phyloP scores from a whole-genome alignment of 2,888 invertebrate genomes.

The Escarpia spicata region DNA sequence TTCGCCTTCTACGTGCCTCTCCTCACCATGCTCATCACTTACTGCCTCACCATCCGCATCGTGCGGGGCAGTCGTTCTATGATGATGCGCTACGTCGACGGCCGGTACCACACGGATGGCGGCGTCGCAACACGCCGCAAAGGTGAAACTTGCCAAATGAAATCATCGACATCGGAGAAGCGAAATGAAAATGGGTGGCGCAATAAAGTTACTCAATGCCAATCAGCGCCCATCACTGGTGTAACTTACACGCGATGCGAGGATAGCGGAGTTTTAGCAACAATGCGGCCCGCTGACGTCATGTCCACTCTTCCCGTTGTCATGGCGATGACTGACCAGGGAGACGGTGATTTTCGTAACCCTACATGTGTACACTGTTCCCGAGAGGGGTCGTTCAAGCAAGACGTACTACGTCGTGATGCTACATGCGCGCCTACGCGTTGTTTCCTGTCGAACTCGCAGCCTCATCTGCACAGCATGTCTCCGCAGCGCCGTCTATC shows the following conservation, averaged over 20 bases:
- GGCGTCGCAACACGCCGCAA: constrained; percentile 22
- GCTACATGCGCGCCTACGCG: neutral
- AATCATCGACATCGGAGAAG: neutral
- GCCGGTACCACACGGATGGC: constrained; percentile 48
- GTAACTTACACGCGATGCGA: neutral
- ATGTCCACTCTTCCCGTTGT: neutral
- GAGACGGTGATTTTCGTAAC: neutral
- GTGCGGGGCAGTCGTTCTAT: constrained; percentile 77
- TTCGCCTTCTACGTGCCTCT: constrained; percentile 96
- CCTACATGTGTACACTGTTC: neutral
- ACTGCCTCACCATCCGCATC: constrained; percentile 87
- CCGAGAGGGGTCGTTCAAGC: neutral
- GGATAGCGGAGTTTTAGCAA: neutral
- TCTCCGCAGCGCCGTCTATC: neutral
- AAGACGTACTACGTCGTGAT: neutral
- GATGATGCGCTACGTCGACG: neutral
- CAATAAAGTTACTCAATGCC: neutral
- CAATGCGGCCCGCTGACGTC: neutral
- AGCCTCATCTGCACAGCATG: constrained; percentile 35
- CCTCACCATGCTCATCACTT: constrained; percentile 92
- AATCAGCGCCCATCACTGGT: neutral
- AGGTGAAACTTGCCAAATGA: constrained; percentile 17
- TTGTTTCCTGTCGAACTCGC: constrained; percentile 22
- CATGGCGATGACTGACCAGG: neutral
- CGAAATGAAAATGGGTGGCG: constrained; percentile 18